phyloP scores from a whole-genome alignment of 2,888 invertebrate species.

The Halocaridina rubra region DNA sequence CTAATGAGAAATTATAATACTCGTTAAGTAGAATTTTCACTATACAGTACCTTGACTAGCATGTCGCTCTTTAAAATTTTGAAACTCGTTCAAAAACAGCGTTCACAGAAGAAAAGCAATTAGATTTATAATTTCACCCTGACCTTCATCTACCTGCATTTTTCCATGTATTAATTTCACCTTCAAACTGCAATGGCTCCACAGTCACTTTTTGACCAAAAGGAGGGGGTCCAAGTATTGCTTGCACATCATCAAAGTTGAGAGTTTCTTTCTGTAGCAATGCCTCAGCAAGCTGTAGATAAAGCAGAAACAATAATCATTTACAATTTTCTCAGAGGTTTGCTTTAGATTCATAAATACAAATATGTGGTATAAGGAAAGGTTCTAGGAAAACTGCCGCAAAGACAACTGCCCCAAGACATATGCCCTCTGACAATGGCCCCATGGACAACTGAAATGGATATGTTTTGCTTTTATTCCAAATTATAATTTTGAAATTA shows the following conservation, averaged over 20 bases:
- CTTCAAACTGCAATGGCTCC: slow-evolving; percentile 83
- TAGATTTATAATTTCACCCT: background rate
- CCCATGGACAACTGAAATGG: background rate
- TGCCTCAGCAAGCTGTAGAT: slow-evolving; percentile 83
- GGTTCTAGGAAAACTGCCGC: background rate
- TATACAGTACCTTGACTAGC: too few relatives aligned
- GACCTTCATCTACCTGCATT: slow-evolving; percentile 38
- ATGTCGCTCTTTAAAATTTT: too few relatives aligned
- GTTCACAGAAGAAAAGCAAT: background rate
- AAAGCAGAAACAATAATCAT: background rate
- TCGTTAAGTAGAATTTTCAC: too few relatives aligned
- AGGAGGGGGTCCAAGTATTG: slow-evolving; percentile 89
- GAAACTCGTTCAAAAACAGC: too few relatives aligned
- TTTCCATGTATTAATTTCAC: slow-evolving; percentile 48
- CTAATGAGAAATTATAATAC: too few relatives aligned
- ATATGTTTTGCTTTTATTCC: too few relatives aligned
- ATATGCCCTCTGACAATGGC: background rate
- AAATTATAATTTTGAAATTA: too few relatives aligned
- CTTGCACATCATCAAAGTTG: slow-evolving; percentile 88
- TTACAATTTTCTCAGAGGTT: background rate
- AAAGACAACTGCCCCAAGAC: too few relatives aligned
- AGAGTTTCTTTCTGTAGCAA: slow-evolving; percentile 91
- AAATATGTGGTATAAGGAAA: background rate
- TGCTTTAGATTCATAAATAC: background rate
- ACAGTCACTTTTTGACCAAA: slow-evolving; percentile 78